Base-by-base conservation (phyloP, 2,888 invertebrate genomes). In the Leucozona laternaria region DNA sequence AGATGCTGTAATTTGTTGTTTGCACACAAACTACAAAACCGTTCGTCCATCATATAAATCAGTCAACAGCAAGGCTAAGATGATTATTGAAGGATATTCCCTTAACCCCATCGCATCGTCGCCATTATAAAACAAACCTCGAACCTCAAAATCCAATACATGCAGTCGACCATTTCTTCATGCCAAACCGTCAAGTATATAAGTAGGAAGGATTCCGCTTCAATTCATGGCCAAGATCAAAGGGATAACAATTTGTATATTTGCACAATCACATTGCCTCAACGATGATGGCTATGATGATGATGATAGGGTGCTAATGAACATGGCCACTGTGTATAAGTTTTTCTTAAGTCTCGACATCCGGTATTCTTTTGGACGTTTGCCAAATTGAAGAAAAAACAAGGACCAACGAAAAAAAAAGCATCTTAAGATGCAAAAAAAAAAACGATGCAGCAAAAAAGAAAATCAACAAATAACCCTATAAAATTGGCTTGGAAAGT, bases 241-340 rank as follows among this genome's bases (percentile, higher is more conserved):
- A 85, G 70, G 85, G 85, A 85, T 85, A 85, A 85, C 71, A 73
- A 78, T 73, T 80, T 85, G 50, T 31, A 40, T 76, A 64, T 76
- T 77, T 76, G 75, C 40, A 55, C 70, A 79, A 57, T 66, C 68
- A 53, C 13, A 22, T 15, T 75, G 75, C 64, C 68, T 53, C 75
- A 64, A 48, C 45, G 73, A 70, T 15, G 45, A 66, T 80, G 31
- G 8, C 71, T 72, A 72, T 80, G 77, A 57, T 80, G 76, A 80
- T 45, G 64, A 48, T 80, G 85, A 80, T 80, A 48, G 80, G 80
- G 85, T 85, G 85, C 80, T 85, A 85, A 85, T 85, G 85, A 85
- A 85, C 85, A 80, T 85, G 85, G 80, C 85, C 80, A 85, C 77
- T 80, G 68, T 53, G 34, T 34, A 64, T 70, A 75, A 79, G 79